A percentile compares a stretch with the other conserved stretches of the same genome.
Evolutionary conservation across 2,797 vertebrate species (phyloP).

Genomic region (Odontamblyopus lacepedii): DNA sequence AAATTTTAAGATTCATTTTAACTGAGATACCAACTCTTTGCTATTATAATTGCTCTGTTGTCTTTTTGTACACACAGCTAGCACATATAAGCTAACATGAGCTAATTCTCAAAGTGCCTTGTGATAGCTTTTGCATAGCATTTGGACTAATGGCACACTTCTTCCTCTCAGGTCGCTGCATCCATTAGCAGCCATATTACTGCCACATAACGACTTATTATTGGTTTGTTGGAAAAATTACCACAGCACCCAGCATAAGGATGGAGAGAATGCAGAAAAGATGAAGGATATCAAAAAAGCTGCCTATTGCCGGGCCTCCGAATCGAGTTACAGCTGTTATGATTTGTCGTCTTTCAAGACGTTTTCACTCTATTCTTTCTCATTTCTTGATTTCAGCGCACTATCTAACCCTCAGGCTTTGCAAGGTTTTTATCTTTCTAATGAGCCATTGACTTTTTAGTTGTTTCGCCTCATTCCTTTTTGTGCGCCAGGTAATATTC

Average conservation of each 20-base stretch:
- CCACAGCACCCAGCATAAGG: constrained; percentile 50
- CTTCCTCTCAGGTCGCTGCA: constrained; percentile 70
- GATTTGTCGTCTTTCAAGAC: constrained; percentile 73
- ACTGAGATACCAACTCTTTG: not conserved
- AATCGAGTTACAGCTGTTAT: constrained; percentile 79
- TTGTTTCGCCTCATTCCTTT: constrained; percentile 52
- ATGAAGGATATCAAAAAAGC: constrained; percentile 59
- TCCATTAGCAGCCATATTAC: constrained; percentile 78
- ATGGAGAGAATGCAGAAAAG: constrained; percentile 39
- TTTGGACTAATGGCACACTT: constrained; percentile 68
- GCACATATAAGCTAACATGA: constrained; percentile 18
- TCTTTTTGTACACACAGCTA: constrained; percentile 15
- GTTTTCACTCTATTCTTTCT: constrained; percentile 62
- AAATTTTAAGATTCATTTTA: not conserved
- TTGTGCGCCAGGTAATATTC: constrained; percentile 67
- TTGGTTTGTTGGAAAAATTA: constrained; percentile 73
- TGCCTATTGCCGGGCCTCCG: constrained; percentile 56
- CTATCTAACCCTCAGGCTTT: constrained; percentile 51
- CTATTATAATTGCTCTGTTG: constrained; percentile 15
- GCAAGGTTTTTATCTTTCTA: constrained; percentile 69
- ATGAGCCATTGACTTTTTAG: constrained; percentile 61
- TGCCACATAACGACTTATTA: constrained; percentile 79
- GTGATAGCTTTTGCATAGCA: constrained; percentile 67
- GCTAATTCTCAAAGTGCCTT: constrained; percentile 67
- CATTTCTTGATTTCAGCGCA: constrained; percentile 55